Percentiles rank a stretch among this genome's conserved stretches.
These are phyloP conservation scores for Dipodomys spectabilis DNA, from an alignment of 2,113 vertebrate species.

Conservation along the genomic window DNA sequence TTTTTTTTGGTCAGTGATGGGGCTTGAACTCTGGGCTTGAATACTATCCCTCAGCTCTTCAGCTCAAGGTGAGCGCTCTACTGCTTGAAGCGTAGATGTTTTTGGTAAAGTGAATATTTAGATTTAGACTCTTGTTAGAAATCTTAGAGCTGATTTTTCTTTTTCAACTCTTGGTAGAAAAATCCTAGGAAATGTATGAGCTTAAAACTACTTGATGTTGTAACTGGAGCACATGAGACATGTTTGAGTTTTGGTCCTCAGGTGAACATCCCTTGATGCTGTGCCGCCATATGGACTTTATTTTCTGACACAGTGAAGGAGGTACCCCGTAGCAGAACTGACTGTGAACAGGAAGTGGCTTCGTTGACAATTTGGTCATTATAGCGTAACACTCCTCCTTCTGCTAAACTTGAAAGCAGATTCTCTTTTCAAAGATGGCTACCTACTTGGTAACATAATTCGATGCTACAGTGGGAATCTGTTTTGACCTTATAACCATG, in stretches of 20 bases:
- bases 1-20: no score
- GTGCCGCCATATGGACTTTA: background rate
- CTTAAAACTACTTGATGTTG: background rate
- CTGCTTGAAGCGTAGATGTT: background rate
- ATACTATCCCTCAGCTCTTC: no score
- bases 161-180: background rate
- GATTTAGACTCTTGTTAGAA: background rate
- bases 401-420: background rate
- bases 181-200: background rate
- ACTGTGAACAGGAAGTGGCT: background rate
- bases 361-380: background rate
- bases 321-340: no score
- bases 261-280: background rate
- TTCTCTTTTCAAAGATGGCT: constrained; percentile 6
- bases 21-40: background rate
- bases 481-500: constrained; percentile 14
- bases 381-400: background rate
- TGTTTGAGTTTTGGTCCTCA: background rate
- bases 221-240: background rate
- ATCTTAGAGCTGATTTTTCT: no score
- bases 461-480: background rate
- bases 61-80: no score
- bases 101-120: background rate
- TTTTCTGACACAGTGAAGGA: background rate
- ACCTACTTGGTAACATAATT: background rate